Percentiles rank a stretch among this genome's conserved stretches.
Evolutionary conservation across 2,113 vertebrate species (phyloP).

Genomic region (Panurus biarmicus): DNA sequence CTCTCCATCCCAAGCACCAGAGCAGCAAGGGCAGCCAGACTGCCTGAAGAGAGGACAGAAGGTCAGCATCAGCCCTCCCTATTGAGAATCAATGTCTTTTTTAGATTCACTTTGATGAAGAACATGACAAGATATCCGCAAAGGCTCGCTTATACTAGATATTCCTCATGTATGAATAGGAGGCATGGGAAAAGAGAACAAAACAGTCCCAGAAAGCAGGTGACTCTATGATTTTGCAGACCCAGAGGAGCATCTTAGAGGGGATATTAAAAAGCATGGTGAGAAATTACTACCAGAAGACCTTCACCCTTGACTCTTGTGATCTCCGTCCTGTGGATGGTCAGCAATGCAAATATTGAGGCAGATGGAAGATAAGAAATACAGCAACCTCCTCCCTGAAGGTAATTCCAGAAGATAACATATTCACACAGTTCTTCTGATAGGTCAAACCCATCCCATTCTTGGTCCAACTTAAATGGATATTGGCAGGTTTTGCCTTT

Average conservation of each 20-base stretch:
- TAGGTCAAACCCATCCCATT: neutral
- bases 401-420: neutral
- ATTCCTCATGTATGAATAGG: neutral
- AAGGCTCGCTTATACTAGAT: neutral
- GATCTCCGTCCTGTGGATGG: neutral
- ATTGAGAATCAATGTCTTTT: neutral
- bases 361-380: neutral
- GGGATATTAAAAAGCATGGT: neutral
- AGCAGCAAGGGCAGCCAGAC: neutral
- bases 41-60: neutral
- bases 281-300: neutral
- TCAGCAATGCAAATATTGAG: neutral
- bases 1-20: accelerated
- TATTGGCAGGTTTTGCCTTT: neutral
- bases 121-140: neutral
- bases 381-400: neutral
- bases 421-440: neutral
- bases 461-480: neutral
- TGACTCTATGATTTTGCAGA: neutral
- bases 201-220: neutral
- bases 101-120: neutral
- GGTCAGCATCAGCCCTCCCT: neutral
- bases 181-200: neutral
- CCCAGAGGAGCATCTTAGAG: neutral
- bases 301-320: neutral